A percentile compares a stretch with the other conserved stretches of the same genome.
Conservation (phyloP, 2,797 vertebrate species). For the Amblyopsis hoosieri region DNA sequence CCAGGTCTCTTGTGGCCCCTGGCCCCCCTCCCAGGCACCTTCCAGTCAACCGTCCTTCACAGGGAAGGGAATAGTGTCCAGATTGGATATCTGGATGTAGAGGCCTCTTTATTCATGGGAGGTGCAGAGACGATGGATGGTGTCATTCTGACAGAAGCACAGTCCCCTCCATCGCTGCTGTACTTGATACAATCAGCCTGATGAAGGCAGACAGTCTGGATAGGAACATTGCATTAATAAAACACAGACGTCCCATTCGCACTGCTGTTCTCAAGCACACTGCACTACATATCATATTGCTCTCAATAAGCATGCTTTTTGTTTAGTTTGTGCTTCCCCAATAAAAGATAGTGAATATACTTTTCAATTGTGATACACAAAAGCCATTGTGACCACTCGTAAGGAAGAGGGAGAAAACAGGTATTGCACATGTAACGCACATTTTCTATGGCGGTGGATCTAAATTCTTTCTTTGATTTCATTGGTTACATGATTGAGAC, state of each 20-base stretch:
- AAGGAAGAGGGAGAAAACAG: constrained; percentile 53
- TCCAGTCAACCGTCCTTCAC: constrained; percentile 63
- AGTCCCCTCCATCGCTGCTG: constrained; percentile 41
- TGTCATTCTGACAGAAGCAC: constrained; percentile 25
- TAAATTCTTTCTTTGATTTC: constrained; percentile 58
- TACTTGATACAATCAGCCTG: constrained; percentile 51
- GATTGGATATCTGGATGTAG: constrained; percentile 70
- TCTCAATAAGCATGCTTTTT: constrained; percentile 61
- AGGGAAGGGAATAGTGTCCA: constrained; percentile 50
- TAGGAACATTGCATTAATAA: constrained; percentile 68
- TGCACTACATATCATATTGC: constrained; percentile 45
- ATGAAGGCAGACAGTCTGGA: constrained; percentile 51
- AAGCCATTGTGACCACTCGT: constrained; percentile 67
- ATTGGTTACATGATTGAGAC: constrained; percentile 50
- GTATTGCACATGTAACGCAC: constrained; percentile 63
- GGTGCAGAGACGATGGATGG: constrained; percentile 22
- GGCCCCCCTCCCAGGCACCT: constrained; percentile 48
- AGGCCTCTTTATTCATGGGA: neutral
- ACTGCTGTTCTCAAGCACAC: constrained; percentile 65
- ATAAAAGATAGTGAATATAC: constrained; percentile 52
- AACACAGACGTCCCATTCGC: constrained; percentile 55
- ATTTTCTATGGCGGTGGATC: constrained; percentile 61
- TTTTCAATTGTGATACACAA: constrained; percentile 71
- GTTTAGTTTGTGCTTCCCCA: constrained; percentile 52
- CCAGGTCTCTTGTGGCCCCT: constrained; percentile 48